phyloP scores from a whole-genome alignment of 2,888 invertebrate species.

The Tipula helvola region DNA sequence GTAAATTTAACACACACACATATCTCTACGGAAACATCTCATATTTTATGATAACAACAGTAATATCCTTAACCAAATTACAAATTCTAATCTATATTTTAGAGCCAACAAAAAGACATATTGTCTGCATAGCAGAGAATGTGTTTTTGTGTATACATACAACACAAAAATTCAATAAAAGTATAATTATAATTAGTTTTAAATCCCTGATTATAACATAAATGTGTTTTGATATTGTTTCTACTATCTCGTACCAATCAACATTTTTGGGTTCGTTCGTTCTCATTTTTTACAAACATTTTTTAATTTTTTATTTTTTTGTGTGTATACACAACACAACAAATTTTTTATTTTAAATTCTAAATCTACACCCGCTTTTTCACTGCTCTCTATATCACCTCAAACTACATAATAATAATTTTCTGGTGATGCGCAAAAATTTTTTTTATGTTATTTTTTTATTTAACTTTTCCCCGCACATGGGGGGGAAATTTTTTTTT shows the following conservation, averaged over 20 bases:
- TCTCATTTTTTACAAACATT: background rate
- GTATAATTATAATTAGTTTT: background rate
- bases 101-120: background rate
- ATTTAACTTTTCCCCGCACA: background rate
- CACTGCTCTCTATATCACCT: conserved; percentile 4
- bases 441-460: background rate
- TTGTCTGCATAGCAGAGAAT: background rate
- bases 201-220: conserved; percentile 4
- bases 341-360: background rate
- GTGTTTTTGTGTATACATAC: background rate
- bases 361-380: conserved; percentile 1
- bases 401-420: conserved; percentile 4
- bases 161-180: background rate
- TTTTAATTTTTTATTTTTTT: too few relatives aligned
- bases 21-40: background rate
- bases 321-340: background rate
- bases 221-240: background rate
- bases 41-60: background rate
- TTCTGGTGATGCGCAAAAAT: background rate
- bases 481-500: background rate
- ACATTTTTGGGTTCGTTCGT: background rate
- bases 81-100: background rate
- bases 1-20: background rate
- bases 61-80: background rate
- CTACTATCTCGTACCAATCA: background rate